Conservation (phyloP, 1,140 invertebrate genomes). For the Maconellicoccus hirsutus region DNA sequence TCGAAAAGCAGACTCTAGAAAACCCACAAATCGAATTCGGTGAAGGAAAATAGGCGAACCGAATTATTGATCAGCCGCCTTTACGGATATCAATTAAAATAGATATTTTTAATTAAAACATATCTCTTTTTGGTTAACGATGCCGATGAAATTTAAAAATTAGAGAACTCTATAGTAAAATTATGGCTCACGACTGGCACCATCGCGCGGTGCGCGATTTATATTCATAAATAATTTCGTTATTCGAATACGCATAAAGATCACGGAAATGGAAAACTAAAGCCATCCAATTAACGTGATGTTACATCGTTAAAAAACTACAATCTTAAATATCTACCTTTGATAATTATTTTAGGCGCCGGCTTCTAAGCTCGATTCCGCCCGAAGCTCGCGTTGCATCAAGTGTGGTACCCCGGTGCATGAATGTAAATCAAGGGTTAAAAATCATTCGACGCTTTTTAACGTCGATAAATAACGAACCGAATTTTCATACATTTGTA, state of each 20-base stretch:
- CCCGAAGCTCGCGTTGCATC: too few relatives aligned
- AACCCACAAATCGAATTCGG: too few relatives aligned
- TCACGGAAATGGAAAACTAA: neutral
- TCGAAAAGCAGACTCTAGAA: too few relatives aligned
- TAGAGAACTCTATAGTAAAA: neutral
- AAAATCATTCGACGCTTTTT: too few relatives aligned
- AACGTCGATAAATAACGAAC: too few relatives aligned
- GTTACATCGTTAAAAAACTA: neutral
- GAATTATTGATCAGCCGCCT: too few relatives aligned
- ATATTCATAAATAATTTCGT: constrained; percentile 6
- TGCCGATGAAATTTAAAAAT: neutral
- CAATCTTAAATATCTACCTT: neutral
- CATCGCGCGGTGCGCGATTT: neutral
- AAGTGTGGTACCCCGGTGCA: too few relatives aligned
- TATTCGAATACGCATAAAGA: neutral
- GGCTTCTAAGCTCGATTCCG: neutral
- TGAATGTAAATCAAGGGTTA: too few relatives aligned
- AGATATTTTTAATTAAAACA: constrained; percentile 4
- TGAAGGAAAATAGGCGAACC: too few relatives aligned
- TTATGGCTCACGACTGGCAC: neutral
- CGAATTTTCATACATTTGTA: too few relatives aligned
- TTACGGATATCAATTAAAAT: constrained; percentile 6
- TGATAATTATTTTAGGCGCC: neutral
- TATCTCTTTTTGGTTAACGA: neutral
- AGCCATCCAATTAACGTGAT: neutral